Base-by-base conservation (phyloP, 92 coral and sea anemone genomes). In the Umimayanthus chanpuru region DNA sequence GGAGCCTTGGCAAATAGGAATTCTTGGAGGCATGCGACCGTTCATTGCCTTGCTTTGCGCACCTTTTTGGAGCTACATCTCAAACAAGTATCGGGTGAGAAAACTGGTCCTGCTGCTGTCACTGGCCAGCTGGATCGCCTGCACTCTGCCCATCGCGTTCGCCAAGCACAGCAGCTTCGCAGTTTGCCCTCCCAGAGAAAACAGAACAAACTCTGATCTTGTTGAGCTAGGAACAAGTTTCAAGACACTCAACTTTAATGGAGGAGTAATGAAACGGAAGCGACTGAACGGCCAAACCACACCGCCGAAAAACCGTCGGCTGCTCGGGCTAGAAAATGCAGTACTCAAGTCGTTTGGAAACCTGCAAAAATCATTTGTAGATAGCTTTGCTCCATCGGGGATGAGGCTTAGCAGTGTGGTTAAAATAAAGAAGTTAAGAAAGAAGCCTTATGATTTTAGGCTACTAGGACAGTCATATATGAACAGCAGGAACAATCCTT, bases 1-100 rank as follows among this genome's bases (percentile, higher is more conserved):
- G 78, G 89, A 91, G n/a, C 95, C 98, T 0, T 94, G 94, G 95
- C 98, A 96, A 53, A 96, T 94, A 10, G 98, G 98, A 66, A 56
- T 96, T 75, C 92, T 96, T 18, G 97, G 95, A 79, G 98, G 97
- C 2, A 82, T 96, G 64, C 94, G 98, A 23, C 98, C 98, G 1
- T 80, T 96, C 3, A 76, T 96, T 39, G 95, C 96, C 11, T 36
- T 92, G 53, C 73, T 96, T 23, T 85, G 85, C 88, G 93, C 93
- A 15, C 97, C 98, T 28, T 47, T 96, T 12, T 96, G 98, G 98
- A 89, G 98, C 80, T 73, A 61, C 85, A 73, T 94, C 64, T 86
- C 93, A 29, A 92, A 96, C 90, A 92, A 88, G 88, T 92, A 90
- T 77, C 90, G 91, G n/a, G 72, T 91, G 12, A 88, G 97, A 32